Percentiles rank a stretch among this genome's conserved stretches.
Evolutionary conservation across 2,888 invertebrate species (phyloP).

Genomic region (Tryphoninae sp.): DNA sequence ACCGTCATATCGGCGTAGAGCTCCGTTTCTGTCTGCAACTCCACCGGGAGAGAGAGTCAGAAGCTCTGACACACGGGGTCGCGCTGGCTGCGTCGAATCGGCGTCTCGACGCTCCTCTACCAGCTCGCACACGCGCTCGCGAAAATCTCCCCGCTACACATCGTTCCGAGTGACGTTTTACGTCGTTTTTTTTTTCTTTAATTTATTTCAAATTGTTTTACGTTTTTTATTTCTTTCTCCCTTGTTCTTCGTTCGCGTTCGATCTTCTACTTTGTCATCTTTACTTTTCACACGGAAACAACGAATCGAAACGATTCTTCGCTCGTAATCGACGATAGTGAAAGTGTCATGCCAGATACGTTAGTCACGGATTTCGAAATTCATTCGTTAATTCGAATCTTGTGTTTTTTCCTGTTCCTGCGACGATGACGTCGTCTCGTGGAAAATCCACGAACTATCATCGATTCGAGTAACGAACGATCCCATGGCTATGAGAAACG

Average conservation of each 20-base stretch:
- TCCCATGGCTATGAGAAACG: conserved; percentile 42
- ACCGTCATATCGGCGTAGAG: conserved; percentile 79
- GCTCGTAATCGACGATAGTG: conserved; percentile 8
- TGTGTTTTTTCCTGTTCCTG: background rate
- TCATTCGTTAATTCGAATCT: background rate
- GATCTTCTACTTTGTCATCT: background rate
- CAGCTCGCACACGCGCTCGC: conserved; percentile 54
- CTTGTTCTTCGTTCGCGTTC: background rate
- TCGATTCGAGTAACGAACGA: background rate
- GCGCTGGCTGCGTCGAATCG: conserved; percentile 69
- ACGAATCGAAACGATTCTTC: background rate
- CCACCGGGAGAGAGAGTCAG: conserved; percentile 73
- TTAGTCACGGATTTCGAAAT: background rate
- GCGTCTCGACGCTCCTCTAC: conserved; percentile 64
- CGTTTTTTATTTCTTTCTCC: conserved; percentile 28
- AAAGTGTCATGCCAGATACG: conserved; percentile 20
- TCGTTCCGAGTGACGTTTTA: conserved; percentile 36
- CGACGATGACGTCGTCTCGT: conserved; percentile 3
- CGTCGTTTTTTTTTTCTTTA: conserved; percentile 19
- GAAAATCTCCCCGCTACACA: conserved; percentile 27
- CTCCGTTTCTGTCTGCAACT: conserved; percentile 79
- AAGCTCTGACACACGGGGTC: conserved; percentile 76
- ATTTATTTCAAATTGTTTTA: conserved; percentile 15
- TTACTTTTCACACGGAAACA: background rate
- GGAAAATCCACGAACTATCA: background rate